Conservation (phyloP, 2,113 vertebrate species). For the Diadophis punctatus region DNA sequence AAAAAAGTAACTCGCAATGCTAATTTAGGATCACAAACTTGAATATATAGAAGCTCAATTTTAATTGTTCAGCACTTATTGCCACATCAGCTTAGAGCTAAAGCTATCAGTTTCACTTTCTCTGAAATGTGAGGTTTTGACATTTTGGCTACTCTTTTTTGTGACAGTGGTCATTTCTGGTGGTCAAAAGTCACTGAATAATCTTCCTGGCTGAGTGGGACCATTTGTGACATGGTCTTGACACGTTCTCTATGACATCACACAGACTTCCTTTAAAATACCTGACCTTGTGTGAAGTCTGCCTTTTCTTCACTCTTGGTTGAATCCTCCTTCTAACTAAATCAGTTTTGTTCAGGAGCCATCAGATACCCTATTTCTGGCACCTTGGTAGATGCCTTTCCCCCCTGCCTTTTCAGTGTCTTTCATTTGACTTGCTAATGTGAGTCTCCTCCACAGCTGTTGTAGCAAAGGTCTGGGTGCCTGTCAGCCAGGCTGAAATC, state of each 20-base stretch:
- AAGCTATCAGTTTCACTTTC: neutral
- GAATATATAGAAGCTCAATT: neutral
- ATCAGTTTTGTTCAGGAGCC: neutral
- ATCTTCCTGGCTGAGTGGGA: neutral
- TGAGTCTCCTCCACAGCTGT: slow-evolving; percentile 4
- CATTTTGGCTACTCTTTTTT: neutral
- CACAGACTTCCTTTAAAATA: neutral
- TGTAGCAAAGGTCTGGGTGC: slow-evolving; percentile 22
- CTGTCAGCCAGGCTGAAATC: slow-evolving; percentile 26
- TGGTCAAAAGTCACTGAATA: neutral
- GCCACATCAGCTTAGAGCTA: neutral
- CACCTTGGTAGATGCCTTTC: neutral
- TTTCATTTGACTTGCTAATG: slow-evolving; percentile 24
- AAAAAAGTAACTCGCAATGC: neutral
- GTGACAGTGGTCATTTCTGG: neutral
- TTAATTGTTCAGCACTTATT: neutral
- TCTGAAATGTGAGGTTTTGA: neutral
- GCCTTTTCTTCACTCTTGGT: neutral
- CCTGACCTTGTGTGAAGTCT: neutral
- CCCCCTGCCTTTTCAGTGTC: neutral
- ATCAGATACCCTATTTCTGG: neutral
- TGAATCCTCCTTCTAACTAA: neutral
- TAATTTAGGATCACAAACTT: neutral
- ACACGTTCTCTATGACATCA: neutral
- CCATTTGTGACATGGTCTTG: neutral